These are phyloP conservation scores for Ptychodera flava DNA, from an alignment of 35 echinoderm and acorn worm genomes.

Conservation along the genomic window DNA sequence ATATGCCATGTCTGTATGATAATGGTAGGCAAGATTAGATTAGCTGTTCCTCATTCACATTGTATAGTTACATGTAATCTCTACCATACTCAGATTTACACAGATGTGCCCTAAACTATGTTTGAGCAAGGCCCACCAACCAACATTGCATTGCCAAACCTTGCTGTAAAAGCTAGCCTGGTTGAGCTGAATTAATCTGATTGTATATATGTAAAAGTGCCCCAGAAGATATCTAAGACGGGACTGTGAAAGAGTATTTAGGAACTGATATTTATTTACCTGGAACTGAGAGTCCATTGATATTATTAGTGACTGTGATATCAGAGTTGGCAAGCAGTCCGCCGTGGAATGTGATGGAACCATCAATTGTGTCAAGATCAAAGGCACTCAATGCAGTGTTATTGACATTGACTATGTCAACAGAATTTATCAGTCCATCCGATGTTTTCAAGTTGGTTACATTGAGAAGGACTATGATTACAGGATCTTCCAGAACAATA, in stretches of 20 bases:
- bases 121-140: no score
- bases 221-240: no score
- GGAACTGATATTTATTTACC: not conserved
- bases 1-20: no score
- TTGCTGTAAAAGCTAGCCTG: no score
- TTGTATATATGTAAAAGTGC: no score
- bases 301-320: not conserved
- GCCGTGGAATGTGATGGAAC: not conserved
- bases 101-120: no score
- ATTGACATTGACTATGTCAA: not conserved
- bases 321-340: not conserved
- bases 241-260: not conserved
- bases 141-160: no score
- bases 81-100: no score
- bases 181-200: no score
- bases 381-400: not conserved
- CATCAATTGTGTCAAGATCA: not conserved
- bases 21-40: no score
- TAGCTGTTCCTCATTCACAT: no score
- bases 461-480: not conserved
- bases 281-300: not conserved
- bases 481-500: not conserved
- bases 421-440: not conserved
- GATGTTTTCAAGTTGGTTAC: not conserved
- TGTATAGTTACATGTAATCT: no score